Conservation (phyloP, 2,113 vertebrate genomes). For the Campylorhamphus procurvoides region DNA sequence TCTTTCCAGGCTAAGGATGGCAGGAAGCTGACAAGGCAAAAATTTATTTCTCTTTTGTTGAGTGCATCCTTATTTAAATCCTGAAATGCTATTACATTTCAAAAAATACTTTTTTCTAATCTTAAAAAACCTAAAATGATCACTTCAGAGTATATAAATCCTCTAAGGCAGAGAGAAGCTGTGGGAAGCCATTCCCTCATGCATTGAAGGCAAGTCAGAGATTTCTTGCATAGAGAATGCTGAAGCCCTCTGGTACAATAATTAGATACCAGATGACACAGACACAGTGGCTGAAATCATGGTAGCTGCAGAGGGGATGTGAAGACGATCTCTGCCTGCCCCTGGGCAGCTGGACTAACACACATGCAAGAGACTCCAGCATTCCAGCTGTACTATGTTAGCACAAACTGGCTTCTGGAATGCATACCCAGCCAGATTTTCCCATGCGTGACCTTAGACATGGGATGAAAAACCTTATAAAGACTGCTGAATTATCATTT, state of each 20-base stretch:
- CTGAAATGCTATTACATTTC: neutral
- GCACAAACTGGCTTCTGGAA: constrained; percentile 1
- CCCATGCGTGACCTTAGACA: neutral
- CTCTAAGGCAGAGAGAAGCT: constrained; percentile 7
- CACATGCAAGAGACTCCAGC: neutral
- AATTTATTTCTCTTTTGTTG: constrained; percentile 13
- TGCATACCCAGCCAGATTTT: neutral
- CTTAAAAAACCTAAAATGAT: neutral
- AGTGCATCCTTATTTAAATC: constrained; percentile 13
- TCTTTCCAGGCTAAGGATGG: neutral
- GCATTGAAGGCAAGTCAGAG: neutral
- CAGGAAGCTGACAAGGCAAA: constrained; percentile 3
- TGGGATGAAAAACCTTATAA: neutral
- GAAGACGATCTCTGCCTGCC: constrained; percentile 35
- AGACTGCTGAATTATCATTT: neutral
- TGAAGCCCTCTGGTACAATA: constrained; percentile 28
- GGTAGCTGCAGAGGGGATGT: constrained; percentile 37
- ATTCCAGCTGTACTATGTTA: constrained; percentile 13
- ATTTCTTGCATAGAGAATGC: neutral
- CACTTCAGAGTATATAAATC: constrained; percentile 9
- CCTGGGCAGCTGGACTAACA: constrained; percentile 25
- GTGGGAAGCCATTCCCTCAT: constrained; percentile 6
- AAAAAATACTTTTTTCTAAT: neutral
- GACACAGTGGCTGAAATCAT: neutral
- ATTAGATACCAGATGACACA: constrained; percentile 24